Base-by-base conservation (phyloP, 2,888 invertebrate genomes). In the Salticus scenicus region DNA sequence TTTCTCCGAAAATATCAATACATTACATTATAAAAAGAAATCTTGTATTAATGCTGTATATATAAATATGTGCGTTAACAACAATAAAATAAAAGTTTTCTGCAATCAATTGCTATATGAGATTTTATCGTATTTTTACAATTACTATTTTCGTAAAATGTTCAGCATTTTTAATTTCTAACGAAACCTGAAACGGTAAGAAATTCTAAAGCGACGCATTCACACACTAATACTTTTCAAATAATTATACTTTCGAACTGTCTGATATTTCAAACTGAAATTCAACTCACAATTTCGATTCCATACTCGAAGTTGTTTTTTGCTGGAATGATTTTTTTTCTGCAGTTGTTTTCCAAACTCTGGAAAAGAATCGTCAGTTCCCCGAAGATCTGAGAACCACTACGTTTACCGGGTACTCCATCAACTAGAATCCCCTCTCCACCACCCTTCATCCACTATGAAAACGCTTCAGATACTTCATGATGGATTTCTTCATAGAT, bases 401-500 rank as follows among this genome's bases (percentile, higher is more conserved):
- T 72, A 33, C 72, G 28, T 67, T 76, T 37, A 42, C 41, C 8
- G 67, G 73, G 66, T 72, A 66, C 77, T 84, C 83, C 72, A 77
- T 84, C 83, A 84, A 77, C 77, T 77, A 69, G 73, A 72, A 57
- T 77, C 69, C 69, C 30, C 70, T 31, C 64, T 64, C n/a, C n/a
- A n/a, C 37, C 37, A 37, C 37, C 37, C 37, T 67, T 73, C 66
- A 57, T 57, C 67, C 67, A 67, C 41, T 72, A 72, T 78, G 83
- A 69, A 84, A 84, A 77, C 77, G 77, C 77, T 84, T 84, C 83
- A 77, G 73, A 78, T 76, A 71, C 75, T 75, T 71, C 75, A 73
- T 84, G 83, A 84, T 84, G 83, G 83, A 84, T 84, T 77, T 84
- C 83, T 84, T 77, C 77, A 84, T 84, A 71, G 73, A 77, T 84